Conservation (phyloP, 2,113 vertebrate species). For the Girardinichthys multiradiatus region DNA sequence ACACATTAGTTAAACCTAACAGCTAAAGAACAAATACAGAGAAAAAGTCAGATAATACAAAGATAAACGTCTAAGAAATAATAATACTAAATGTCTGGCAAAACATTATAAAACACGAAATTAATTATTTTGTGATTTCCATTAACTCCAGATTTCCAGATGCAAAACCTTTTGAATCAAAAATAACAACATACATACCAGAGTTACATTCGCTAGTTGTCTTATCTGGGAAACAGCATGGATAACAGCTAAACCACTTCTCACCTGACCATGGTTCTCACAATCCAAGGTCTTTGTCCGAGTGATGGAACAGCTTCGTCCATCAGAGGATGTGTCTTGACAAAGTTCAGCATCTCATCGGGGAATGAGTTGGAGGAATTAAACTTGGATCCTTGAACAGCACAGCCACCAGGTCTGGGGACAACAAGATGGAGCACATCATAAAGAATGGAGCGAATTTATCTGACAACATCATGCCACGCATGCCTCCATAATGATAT, state of each 20-base stretch:
- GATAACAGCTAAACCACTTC: constrained; percentile 20
- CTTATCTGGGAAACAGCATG: background rate
- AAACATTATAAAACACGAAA: background rate
- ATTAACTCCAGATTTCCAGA: no score
- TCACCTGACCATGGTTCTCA: constrained; percentile 92
- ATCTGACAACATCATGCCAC: constrained; percentile 2
- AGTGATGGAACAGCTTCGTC: constrained; percentile 91
- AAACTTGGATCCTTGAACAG: constrained; percentile 86
- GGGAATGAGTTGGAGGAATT: constrained; percentile 93
- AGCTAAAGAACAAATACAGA: background rate
- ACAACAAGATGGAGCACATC: constrained; percentile 12
- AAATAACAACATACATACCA: background rate
- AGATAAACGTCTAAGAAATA: background rate
- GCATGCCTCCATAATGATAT: constrained; percentile 4
- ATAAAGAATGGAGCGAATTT: background rate
- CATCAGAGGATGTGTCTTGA: constrained; percentile 96
- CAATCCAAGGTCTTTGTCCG: constrained; percentile 91
- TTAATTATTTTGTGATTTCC: background rate
- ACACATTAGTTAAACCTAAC: no score
- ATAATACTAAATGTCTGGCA: background rate
- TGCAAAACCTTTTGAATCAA: background rate
- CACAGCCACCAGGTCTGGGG: constrained; percentile 91
- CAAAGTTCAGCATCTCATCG: constrained; percentile 94
- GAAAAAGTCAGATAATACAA: background rate
- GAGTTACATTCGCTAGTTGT: background rate